Conservation (phyloP, 2,888 invertebrate species). For the Drosophila anomelani region DNA sequence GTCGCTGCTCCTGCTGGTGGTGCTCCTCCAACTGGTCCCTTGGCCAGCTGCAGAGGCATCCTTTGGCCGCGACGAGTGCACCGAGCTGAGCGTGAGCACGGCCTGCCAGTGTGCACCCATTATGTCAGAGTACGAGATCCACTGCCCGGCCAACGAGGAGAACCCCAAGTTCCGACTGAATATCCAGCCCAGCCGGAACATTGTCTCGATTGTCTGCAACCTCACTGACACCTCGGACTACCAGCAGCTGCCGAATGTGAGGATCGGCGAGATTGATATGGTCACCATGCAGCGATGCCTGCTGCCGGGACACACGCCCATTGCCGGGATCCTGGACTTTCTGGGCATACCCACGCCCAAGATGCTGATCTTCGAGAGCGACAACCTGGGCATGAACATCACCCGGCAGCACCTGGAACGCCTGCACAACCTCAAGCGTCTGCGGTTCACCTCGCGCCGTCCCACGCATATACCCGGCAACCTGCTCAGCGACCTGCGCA, state of each 20-base stretch:
- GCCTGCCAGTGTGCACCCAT: constrained; percentile 81
- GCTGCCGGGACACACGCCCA: constrained; percentile 84
- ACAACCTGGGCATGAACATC: constrained; percentile 86
- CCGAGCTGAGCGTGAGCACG: constrained; percentile 67
- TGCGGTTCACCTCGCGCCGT: constrained; percentile 87
- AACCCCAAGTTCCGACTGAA: constrained; percentile 81
- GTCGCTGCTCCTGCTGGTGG: constrained; percentile 38
- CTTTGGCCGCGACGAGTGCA: constrained; percentile 78
- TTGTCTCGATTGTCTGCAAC: constrained; percentile 82
- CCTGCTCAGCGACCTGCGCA: constrained; percentile 87
- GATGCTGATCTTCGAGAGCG: constrained; percentile 86
- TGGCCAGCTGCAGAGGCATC: constrained; percentile 39
- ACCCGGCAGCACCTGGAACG: constrained; percentile 87
- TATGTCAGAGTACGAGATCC: constrained; percentile 81
- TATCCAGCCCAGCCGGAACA: constrained; percentile 73
- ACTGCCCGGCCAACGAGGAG: constrained; percentile 77
- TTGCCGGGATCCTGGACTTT: constrained; percentile 82
- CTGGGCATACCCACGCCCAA: constrained; percentile 81
- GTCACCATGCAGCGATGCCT: constrained; percentile 83
- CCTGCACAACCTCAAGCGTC: constrained; percentile 86
- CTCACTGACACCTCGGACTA: constrained; percentile 79
- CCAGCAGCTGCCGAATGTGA: constrained; percentile 77
- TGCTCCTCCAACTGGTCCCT: constrained; percentile 44
- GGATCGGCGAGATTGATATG: constrained; percentile 76
- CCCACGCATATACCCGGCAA: constrained; percentile 87